These are phyloP conservation scores for Gorilla gorilla DNA, from an alignment of 2,113 vertebrate genomes.

Conservation along the genomic window DNA sequence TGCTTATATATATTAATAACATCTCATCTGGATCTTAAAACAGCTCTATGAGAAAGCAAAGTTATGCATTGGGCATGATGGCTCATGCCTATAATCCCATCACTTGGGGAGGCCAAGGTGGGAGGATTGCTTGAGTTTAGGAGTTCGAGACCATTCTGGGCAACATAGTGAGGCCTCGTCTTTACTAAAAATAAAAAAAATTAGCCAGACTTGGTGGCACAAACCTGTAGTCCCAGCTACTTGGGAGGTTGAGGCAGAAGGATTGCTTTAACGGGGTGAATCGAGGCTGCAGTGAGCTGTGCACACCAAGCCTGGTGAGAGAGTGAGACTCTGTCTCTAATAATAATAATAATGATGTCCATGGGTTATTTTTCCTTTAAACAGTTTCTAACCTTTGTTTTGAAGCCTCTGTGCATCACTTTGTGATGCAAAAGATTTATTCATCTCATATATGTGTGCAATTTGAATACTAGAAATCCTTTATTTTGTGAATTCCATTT, in stretches of 20 bases:
- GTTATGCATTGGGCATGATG: neutral
- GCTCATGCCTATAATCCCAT: neutral
- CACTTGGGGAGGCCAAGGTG: neutral
- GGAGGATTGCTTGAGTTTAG: neutral
- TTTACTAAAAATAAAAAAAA: neutral
- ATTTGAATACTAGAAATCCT: conserved; percentile 24
- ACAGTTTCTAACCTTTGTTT: conserved; percentile 17
- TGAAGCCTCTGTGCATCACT: neutral
- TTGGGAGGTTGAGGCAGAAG: neutral
- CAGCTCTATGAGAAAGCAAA: neutral
- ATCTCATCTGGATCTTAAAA: neutral
- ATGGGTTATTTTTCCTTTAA: neutral
- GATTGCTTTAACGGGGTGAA: neutral
- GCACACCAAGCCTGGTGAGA: neutral
- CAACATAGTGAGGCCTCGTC: neutral
- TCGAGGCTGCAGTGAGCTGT: too few relatives aligned
- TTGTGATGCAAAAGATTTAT: neutral
- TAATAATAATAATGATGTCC: neutral
- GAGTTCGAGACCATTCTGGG: neutral
- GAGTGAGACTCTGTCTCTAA: neutral
- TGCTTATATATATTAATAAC: neutral
- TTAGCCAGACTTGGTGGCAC: neutral
- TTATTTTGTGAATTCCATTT: conserved; percentile 39
- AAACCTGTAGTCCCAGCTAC: neutral
- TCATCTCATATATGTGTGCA: neutral